phyloP scores from a whole-genome alignment of 2,888 invertebrate species.

The Calameuta pallipes region DNA sequence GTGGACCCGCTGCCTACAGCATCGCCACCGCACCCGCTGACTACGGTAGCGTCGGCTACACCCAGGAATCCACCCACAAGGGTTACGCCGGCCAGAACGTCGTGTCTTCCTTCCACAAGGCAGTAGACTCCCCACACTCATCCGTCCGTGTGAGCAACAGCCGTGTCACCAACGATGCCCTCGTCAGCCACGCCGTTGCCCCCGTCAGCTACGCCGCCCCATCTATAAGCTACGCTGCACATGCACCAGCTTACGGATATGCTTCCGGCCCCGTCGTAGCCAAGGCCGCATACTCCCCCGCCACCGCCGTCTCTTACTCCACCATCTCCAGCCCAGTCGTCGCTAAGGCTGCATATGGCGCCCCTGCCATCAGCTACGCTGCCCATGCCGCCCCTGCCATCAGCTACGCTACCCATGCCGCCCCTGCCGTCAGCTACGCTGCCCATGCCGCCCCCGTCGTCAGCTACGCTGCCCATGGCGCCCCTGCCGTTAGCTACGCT shows the following conservation, averaged over 20 bases:
- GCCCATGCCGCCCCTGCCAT: conserved; percentile 27
- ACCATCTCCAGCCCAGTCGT: conserved; percentile 21
- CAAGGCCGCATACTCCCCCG: conserved; percentile 12
- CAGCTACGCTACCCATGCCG: conserved; percentile 19
- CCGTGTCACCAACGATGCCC: conserved; percentile 46
- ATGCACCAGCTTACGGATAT: conserved; percentile 11
- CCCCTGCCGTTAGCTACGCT: neutral
- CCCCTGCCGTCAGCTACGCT: conserved; percentile 35
- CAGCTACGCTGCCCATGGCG: conserved; percentile 22
- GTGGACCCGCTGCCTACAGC: conserved; percentile 49
- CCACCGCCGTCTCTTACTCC: conserved; percentile 13
- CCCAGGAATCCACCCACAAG: conserved; percentile 54
- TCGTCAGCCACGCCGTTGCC: conserved; percentile 25
- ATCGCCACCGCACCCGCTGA: conserved; percentile 48
- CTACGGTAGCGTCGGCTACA: conserved; percentile 45
- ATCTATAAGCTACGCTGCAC: conserved; percentile 25
- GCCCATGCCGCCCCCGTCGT: conserved; percentile 30
- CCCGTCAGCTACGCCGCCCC: conserved; percentile 31
- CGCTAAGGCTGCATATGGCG: conserved; percentile 35
- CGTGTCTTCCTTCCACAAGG: conserved; percentile 45
- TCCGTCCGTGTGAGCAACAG: conserved; percentile 51
- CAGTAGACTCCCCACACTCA: conserved; percentile 51
- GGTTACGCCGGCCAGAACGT: conserved; percentile 54
- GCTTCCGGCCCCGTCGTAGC: conserved; percentile 18
- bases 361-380: conserved; percentile 30